Conservation (phyloP, 2,888 invertebrate species). For the Drosophila ustulata region DNA sequence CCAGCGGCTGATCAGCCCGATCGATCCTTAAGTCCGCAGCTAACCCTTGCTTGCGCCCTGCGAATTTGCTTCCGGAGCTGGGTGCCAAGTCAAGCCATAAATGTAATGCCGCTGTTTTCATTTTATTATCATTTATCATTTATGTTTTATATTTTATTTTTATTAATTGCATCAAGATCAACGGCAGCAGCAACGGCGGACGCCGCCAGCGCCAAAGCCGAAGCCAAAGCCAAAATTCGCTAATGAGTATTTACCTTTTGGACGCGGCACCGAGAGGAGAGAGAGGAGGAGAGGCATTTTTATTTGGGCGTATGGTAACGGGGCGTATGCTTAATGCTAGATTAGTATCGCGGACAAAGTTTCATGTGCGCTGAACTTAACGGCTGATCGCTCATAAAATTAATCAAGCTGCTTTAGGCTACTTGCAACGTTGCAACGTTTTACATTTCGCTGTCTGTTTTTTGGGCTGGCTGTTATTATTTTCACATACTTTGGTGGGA, state of each 20-base stretch:
- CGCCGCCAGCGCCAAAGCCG: constrained; percentile 67
- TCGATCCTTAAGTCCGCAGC: constrained; percentile 54
- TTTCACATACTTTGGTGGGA: constrained; percentile 80
- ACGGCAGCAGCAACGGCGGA: constrained; percentile 35
- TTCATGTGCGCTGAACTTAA: constrained; percentile 83
- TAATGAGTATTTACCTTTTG: constrained; percentile 79
- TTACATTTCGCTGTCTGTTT: constrained; percentile 33
- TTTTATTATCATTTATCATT: constrained; percentile 24
- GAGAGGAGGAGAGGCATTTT: background rate
- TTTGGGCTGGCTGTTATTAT: constrained; percentile 70
- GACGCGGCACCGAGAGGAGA: background rate
- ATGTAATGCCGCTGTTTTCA: constrained; percentile 22
- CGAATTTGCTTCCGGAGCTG: constrained; percentile 82
- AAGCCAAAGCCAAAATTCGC: constrained; percentile 62
- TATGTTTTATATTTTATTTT: constrained; percentile 25
- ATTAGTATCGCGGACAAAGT: constrained; percentile 67
- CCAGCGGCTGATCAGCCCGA: constrained; percentile 56
- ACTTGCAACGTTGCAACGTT: constrained; percentile 55
- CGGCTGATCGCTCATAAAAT: constrained; percentile 85
- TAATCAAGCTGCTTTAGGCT: constrained; percentile 84
- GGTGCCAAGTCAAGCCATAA: constrained; percentile 61
- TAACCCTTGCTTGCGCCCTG: constrained; percentile 29
- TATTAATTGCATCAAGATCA: constrained; percentile 84
- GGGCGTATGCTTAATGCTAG: constrained; percentile 82
- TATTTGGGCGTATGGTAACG: constrained; percentile 43